Evolutionary conservation across 2,113 vertebrate species (phyloP).

Genomic region (Pangasianodon hypophthalmus): DNA sequence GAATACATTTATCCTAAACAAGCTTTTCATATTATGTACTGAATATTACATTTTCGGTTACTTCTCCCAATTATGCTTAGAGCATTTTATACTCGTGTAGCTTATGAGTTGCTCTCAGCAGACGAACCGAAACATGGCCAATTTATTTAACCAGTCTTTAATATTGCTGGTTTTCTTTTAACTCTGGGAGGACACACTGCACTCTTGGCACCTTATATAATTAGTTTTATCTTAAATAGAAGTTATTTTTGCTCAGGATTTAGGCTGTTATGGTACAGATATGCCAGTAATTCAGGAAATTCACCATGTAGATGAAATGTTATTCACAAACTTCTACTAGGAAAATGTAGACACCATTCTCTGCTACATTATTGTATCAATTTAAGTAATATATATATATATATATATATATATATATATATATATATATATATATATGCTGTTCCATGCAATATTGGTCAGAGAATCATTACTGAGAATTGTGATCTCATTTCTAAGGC

Average conservation of each 20-base stretch:
- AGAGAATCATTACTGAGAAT: neutral
- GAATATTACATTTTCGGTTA: neutral
- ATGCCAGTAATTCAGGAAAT: neutral
- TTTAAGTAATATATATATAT: neutral
- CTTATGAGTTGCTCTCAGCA: neutral
- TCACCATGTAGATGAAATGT: neutral
- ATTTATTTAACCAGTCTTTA: neutral
- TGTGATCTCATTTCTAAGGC: neutral
- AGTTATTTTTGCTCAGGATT: neutral
- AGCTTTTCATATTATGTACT: neutral
- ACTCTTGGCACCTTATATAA: neutral
- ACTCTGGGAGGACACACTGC: neutral
- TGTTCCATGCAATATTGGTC: neutral
- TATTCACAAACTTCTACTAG: too few species aligned
- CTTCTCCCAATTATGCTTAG: neutral
- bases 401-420: too few species aligned
- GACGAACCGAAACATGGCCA: neutral
- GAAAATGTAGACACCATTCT: neutral
- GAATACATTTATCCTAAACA: neutral
- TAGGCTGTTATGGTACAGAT: too few species aligned
- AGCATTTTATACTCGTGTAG: neutral
- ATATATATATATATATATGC: neutral
- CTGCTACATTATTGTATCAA: neutral
- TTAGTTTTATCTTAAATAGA: neutral
- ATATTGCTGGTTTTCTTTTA: neutral